Evolutionary conservation across 2,797 vertebrate genomes (phyloP).

Genomic region (Mus caroli): DNA sequence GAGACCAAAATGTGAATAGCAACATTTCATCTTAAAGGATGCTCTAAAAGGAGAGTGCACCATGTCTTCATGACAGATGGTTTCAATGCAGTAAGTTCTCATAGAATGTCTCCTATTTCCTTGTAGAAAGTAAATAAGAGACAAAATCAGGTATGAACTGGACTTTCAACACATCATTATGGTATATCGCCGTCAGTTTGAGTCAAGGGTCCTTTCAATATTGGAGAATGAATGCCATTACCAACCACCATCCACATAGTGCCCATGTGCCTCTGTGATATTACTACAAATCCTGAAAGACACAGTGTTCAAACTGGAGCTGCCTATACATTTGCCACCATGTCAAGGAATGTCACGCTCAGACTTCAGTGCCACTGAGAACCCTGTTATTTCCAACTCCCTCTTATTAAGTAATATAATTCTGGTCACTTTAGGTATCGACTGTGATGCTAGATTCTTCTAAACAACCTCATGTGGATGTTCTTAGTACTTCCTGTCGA

Average conservation of each 20-base stretch:
- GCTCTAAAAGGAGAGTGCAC: background rate
- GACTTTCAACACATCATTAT: constrained; percentile 29
- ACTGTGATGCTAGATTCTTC: background rate
- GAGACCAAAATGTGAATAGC: constrained; percentile 45
- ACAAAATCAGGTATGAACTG: constrained; percentile 12
- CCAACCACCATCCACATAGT: background rate
- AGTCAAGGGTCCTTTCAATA: constrained; percentile 19
- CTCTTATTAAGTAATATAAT: background rate
- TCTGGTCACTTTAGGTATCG: background rate
- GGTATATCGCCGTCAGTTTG: constrained; percentile 42
- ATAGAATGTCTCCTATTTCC: constrained; percentile 36
- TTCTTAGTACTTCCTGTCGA: constrained; percentile 5
- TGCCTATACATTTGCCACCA: background rate
- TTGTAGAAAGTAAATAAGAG: constrained; percentile 7
- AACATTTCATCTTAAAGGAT: background rate
- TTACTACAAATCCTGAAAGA: constrained; percentile 28
- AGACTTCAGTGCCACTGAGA: background rate
- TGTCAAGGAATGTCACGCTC: constrained; percentile 16
- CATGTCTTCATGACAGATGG: constrained; percentile 1
- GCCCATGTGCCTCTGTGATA: background rate
- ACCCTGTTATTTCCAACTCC: background rate
- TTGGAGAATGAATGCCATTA: constrained; percentile 12
- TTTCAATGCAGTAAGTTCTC: background rate
- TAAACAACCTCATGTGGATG: constrained; percentile 1
- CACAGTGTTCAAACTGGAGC: background rate